Conservation (phyloP, 1,140 invertebrate species). For the Hyles vespertilio region DNA sequence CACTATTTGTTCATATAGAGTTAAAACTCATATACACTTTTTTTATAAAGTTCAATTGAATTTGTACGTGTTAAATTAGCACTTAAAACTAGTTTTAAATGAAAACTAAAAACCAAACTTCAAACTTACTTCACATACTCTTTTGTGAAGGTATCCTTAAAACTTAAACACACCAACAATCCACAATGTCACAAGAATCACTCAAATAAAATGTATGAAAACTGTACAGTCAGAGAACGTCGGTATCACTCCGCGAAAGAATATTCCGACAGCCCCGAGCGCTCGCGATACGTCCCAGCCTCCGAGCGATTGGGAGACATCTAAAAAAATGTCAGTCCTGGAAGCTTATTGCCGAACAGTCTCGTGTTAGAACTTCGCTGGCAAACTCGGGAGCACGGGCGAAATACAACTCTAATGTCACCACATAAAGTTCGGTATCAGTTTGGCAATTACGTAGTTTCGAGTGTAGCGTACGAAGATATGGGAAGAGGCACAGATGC, state of each 20-base stretch:
- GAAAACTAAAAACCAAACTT: slow-evolving; percentile 1
- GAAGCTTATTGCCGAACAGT: slow-evolving; percentile 64
- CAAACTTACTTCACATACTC: slow-evolving; percentile 2
- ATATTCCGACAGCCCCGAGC: slow-evolving; percentile 23
- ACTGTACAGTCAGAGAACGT: background rate
- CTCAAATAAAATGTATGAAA: background rate
- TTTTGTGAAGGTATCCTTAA: background rate
- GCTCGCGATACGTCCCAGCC: slow-evolving; percentile 44
- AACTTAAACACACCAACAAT: background rate
- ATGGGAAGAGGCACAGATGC: slow-evolving; percentile 63
- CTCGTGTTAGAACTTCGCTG: slow-evolving; percentile 46
- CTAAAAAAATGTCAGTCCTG: slow-evolving; percentile 68
- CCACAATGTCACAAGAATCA: slow-evolving; percentile 2
- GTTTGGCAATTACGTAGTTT: slow-evolving; percentile 25
- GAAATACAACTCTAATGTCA: slow-evolving; percentile 22
- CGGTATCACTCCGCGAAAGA: slow-evolving; percentile 22
- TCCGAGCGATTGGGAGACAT: slow-evolving; percentile 51
- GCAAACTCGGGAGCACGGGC: slow-evolving; percentile 4
- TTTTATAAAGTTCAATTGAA: too few species aligned
- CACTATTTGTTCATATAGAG: too few species aligned
- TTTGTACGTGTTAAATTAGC: background rate
- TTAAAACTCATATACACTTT: too few species aligned
- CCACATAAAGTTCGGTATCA: slow-evolving; percentile 15
- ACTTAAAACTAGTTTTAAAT: slow-evolving; percentile 1
- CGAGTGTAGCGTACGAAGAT: slow-evolving; percentile 27